Evolutionary conservation across 2,113 vertebrate genomes (phyloP).

Genomic region (Mobula hypostoma): DNA sequence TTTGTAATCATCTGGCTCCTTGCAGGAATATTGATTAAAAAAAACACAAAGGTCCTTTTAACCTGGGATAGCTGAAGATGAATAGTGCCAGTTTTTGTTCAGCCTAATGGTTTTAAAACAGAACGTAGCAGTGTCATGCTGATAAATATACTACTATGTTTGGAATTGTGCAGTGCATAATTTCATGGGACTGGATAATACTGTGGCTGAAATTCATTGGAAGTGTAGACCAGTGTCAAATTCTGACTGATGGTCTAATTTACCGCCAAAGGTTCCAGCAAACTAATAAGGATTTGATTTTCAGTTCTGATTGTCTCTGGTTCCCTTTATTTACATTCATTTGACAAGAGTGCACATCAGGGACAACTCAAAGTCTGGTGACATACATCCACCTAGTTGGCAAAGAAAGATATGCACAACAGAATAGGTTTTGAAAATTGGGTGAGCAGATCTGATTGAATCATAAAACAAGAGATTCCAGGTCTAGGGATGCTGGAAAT

Average conservation of each 20-base stretch:
- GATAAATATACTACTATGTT: slow-evolving; percentile 39
- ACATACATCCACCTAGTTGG: not conserved
- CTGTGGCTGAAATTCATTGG: not conserved
- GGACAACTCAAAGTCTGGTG: too few relatives aligned
- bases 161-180: slow-evolving; percentile 23
- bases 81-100: slow-evolving; percentile 32
- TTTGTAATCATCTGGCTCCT: not conserved
- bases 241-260: slow-evolving; percentile 36
- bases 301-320: too few relatives aligned
- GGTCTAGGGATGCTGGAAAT: too few relatives aligned
- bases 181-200: not conserved
- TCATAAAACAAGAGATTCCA: not conserved
- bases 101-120: slow-evolving; percentile 37
- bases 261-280: not conserved
- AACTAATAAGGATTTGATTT: not conserved
- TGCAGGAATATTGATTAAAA: not conserved
- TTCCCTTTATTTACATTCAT: not conserved
- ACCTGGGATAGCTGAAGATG: slow-evolving; percentile 25
- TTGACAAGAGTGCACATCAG: not conserved
- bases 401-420: not conserved
- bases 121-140: slow-evolving; percentile 10
- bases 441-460: not conserved
- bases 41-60: slow-evolving; percentile 14
- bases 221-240: slow-evolving; percentile 27
- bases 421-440: not conserved